phyloP scores from a whole-genome alignment of 2,888 invertebrate genomes.

The Teleogryllus oceanicus region DNA sequence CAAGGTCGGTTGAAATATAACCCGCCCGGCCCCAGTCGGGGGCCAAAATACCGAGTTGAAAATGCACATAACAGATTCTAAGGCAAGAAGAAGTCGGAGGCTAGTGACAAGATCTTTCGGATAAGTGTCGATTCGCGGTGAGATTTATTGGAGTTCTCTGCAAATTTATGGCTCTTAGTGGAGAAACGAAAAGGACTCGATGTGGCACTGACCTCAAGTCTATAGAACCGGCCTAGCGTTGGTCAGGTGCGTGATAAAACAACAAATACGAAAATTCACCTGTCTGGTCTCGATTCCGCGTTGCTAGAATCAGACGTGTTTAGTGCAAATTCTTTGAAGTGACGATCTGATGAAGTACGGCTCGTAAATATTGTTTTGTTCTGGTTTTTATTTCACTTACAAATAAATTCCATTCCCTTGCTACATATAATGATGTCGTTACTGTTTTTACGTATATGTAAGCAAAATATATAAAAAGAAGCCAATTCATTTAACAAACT shows the following conservation, averaged over 20 bases:
- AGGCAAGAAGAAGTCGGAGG: not conserved
- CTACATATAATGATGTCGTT: too few relatives aligned
- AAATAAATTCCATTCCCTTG: too few relatives aligned
- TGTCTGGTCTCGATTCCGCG: too few relatives aligned
- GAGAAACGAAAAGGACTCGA: not conserved
- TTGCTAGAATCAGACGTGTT: too few relatives aligned
- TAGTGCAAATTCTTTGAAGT: too few relatives aligned
- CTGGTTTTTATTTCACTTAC: too few relatives aligned
- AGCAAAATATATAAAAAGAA: too few relatives aligned
- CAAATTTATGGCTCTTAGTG: not conserved
- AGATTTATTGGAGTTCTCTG: not conserved
- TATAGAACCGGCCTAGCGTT: not conserved
- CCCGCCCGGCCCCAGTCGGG: not conserved
- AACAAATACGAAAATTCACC: too few relatives aligned
- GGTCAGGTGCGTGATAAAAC: not conserved
- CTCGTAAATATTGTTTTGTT: too few relatives aligned
- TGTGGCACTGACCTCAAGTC: not conserved
- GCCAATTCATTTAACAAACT: too few relatives aligned
- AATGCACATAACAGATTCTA: constrained; percentile 18
- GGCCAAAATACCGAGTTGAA: constrained; percentile 18
- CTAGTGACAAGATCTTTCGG: not conserved
- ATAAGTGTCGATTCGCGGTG: not conserved
- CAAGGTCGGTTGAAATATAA: constrained; percentile 11
- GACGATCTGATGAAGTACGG: too few relatives aligned
- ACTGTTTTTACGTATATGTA: too few relatives aligned